Conservation (phyloP, 1,140 invertebrate genomes). For the Lepidotrigona ventralis region DNA sequence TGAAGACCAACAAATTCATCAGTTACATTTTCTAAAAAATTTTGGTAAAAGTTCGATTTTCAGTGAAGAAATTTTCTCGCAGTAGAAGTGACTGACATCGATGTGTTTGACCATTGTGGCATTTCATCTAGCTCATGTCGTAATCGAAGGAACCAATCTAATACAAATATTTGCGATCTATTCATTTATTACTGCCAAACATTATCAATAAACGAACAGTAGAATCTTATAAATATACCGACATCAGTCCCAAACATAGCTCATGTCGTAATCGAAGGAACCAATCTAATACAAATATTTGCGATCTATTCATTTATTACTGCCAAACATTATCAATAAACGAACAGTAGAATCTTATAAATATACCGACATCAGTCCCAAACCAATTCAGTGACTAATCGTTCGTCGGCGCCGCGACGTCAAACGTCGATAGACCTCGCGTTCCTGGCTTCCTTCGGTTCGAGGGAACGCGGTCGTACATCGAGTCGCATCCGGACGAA, state of each 20-base stretch:
- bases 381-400: not conserved
- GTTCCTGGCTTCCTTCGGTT: not conserved
- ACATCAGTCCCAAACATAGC: not conserved
- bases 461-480: not conserved
- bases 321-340: not conserved
- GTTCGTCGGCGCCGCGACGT: not conserved
- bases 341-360: not conserved
- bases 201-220: not conserved
- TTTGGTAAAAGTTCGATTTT: no score
- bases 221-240: no score
- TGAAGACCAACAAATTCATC: no score
- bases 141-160: not conserved
- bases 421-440: not conserved
- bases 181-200: not conserved
- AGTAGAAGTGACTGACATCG: no score
- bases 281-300: no score
- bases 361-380: not conserved
- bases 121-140: not conserved
- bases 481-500: slow-evolving; percentile 16
- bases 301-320: not conserved
- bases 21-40: no score
- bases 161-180: no score
- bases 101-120: no score
- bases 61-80: no score
- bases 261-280: not conserved